Base-by-base conservation (phyloP, 1,140 invertebrate genomes). In the Eubasilissa regina region DNA sequence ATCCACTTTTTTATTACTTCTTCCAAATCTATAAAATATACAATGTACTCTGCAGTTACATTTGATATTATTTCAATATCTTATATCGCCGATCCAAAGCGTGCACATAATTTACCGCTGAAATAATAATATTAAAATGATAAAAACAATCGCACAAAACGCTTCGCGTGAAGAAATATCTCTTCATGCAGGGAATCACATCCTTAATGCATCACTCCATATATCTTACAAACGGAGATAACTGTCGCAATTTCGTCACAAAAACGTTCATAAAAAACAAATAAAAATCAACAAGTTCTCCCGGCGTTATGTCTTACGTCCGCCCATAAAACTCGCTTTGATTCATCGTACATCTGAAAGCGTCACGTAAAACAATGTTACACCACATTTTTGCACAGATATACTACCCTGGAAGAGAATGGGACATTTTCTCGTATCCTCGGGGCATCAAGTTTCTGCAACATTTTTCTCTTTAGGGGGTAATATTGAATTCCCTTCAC, bases 261-360 rank as follows among this genome's bases (percentile, higher is more conserved):
- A 62, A 62, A 62, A 21, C 19, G 6, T 62, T 35, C 58, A 62
- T 62, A 62, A 62, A 62, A 62, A 62, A 13, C 58, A 21, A 8
- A 62, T 62, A 62, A 62, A 62, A 62, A 62, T 62, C 58, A 62
- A 62, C 58, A 62, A 62, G 58, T 13, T 21, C 48, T 8, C 48
- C 9, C 11, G 48, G 3, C 48, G 11, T 8, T 51, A 51, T 15
- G 9, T 12, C 11, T 13, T 51, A 1, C 11, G n/a, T 15, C 48
- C 48, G 25, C 25, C n/a, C 25, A 35, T 51, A 51, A 15, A 51
- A 51, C n/a, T 15, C 3, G 48, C n/a, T 12, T 8, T 51, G 48
- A 51, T 51, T 51, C n/a, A 51, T 51, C n/a, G n/a, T 51, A 4
- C 48, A 12, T 51, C 48, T 15, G 11, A 51, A 51, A 51, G 11